Evolutionary conservation across 2,113 vertebrate species (phyloP), one percentile per base, ranked within the genome.

Genomic region (Ondatra zibethicus): DNA sequence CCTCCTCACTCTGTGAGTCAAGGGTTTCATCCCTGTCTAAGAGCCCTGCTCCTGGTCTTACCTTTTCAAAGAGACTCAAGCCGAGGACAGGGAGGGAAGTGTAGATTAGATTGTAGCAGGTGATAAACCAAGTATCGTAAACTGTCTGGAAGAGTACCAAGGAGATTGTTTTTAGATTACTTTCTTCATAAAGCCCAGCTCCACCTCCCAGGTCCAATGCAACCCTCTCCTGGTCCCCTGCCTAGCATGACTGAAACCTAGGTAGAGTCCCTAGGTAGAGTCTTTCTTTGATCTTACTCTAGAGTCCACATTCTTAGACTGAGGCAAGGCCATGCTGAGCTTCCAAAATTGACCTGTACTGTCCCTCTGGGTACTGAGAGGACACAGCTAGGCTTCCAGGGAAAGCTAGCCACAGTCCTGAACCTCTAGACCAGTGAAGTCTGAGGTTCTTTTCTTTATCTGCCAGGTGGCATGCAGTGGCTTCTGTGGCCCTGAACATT

Each of bases 81-180:
- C 99, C 99, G 23, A 99, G 98, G 92, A 99, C 98, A 0, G 99
- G 99, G 17, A 99, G 99, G 31, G 99, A 99, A 8, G 99, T 99
- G 98, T 99, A 99, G 2, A 99, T 92, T 98, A 99, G 97, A 98
- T 99, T 99, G 98, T 99, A 99, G 89, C 99, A 97, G 0, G 99
- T 99, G 97, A 99, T 99, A 98, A 99, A 99, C 99, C 99, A 99
- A 92, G 99, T 99, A 12, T 99, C 99, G 29, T 99, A 99, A 82
- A 99, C 99, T 1, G 99, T 99, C 99, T 99, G 84, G 39, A 81
- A 96, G 94, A 27, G 96, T 17, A 94, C 91, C 39, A 98, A 82
- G 91, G 93, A 94, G 27, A 92, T 31, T 66, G 94, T 29, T 82
- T 78, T 25, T 39, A 61, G n/a, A 63, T 42, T 84, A 29, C 12